Evolutionary conservation across 2,888 invertebrate genomes (phyloP).

Genomic region (Charanyca ferruginea): DNA sequence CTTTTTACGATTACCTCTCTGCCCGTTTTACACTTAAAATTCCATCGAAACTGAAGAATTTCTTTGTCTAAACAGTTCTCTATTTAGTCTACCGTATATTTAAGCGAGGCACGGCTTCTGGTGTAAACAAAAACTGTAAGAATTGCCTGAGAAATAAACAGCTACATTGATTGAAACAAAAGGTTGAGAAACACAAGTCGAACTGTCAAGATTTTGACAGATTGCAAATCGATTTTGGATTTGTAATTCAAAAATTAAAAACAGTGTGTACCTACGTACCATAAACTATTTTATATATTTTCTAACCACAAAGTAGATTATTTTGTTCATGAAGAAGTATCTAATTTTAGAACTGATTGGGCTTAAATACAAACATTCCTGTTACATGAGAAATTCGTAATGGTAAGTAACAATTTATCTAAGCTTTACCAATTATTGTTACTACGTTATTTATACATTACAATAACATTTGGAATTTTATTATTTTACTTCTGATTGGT

Average conservation of each 20-base stretch:
- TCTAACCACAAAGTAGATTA: conserved; percentile 41
- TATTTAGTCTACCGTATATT: conserved; percentile 68
- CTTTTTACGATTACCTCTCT: conserved; percentile 64
- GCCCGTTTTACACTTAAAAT: conserved; percentile 72
- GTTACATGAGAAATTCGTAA: conserved; percentile 42
- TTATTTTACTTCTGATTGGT: conserved; percentile 33
- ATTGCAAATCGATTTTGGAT: conserved; percentile 25
- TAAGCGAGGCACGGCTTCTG: conserved; percentile 42
- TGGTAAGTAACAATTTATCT: conserved; percentile 42
- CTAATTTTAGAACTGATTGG: conserved; percentile 61
- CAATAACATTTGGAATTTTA: conserved; percentile 31
- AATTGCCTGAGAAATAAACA: conserved; percentile 29
- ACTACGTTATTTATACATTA: conserved; percentile 23
- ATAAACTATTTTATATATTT: conserved; percentile 21
- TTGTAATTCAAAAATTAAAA: conserved; percentile 13
- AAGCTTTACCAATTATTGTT: conserved; percentile 10
- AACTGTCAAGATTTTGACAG: conserved; percentile 59
- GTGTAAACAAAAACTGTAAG: conserved; percentile 47
- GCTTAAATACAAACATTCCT: conserved; percentile 51
- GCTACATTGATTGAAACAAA: conserved; percentile 26
- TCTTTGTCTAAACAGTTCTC: conserved; percentile 76
- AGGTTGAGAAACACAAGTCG: conserved; percentile 45
- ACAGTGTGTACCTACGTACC: not conserved
- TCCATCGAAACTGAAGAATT: conserved; percentile 72
- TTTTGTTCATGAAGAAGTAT: conserved; percentile 37